phyloP scores from a whole-genome alignment of 2,113 vertebrate species.

The Zosterops lateralis region DNA sequence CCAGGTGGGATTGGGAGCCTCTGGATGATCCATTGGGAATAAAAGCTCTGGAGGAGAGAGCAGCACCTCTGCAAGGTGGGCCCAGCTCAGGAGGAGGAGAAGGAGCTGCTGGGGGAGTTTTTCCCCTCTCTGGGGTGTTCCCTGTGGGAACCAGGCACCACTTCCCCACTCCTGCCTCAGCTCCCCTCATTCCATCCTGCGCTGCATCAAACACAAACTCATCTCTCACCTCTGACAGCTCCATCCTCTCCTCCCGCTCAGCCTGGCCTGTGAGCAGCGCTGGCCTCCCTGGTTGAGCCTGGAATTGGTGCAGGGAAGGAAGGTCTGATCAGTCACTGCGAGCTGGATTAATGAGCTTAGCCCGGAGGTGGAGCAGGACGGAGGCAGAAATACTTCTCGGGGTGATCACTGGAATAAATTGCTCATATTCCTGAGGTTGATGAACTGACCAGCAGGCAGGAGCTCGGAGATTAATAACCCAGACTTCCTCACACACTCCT shows the following conservation, averaged over 20 bases:
- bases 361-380: not conserved
- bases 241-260: not conserved
- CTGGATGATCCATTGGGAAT: not conserved
- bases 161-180: not conserved
- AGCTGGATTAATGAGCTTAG: not conserved
- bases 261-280: not conserved
- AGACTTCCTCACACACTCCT: not conserved
- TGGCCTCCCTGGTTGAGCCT: not conserved
- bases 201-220: not conserved
- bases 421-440: not conserved
- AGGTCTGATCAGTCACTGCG: not conserved
- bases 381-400: not conserved
- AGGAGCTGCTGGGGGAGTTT: not conserved
- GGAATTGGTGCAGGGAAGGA: not conserved
- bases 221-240: not conserved
- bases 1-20: not conserved
- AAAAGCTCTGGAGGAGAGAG: not conserved
- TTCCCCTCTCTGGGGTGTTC: not conserved
- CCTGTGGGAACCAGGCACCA: not conserved
- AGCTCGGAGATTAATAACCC: not conserved
- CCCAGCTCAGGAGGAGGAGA: not conserved
- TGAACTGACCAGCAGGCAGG: not conserved
- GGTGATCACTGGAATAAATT: not conserved
- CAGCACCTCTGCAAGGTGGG: not conserved
- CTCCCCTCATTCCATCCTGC: not conserved